phyloP scores from a whole-genome alignment of 2,113 vertebrate genomes.

The Podiceps cristatus region DNA sequence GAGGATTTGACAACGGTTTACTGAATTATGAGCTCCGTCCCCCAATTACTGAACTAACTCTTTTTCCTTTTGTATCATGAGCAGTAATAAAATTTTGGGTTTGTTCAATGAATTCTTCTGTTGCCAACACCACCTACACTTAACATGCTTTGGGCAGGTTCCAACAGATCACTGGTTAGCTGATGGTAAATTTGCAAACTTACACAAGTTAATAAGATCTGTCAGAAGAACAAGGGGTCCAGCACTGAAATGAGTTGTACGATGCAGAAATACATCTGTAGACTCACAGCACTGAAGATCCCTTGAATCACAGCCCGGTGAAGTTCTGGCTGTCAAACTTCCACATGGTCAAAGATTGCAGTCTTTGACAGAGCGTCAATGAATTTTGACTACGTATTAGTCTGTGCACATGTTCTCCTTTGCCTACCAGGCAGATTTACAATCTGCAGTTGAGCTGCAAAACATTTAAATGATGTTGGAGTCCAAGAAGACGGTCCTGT shows the following conservation, averaged over 20 bases:
- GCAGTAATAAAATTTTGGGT: neutral
- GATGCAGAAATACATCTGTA: neutral
- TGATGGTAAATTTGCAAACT: neutral
- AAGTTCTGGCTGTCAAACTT: neutral
- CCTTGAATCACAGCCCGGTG: neutral
- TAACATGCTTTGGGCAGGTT: neutral
- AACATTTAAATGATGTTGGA: neutral
- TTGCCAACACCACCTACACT: neutral
- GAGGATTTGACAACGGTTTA: constrained; percentile 20
- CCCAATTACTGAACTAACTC: neutral
- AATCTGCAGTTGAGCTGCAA: neutral
- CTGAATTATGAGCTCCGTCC: neutral
- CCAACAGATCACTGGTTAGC: neutral
- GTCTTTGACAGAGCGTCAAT: neutral
- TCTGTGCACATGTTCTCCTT: neutral
- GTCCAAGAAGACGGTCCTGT: neutral
- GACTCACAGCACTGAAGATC: neutral
- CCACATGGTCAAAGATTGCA: neutral
- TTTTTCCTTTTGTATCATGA: neutral
- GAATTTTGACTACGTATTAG: neutral
- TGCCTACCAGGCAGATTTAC: neutral
- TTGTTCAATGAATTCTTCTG: neutral
- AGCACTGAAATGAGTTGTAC: neutral
- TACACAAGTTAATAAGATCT: neutral
- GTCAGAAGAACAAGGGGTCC: neutral